Conservation (phyloP, 2,888 invertebrate species). For the Lasioglossum zephyrum region DNA sequence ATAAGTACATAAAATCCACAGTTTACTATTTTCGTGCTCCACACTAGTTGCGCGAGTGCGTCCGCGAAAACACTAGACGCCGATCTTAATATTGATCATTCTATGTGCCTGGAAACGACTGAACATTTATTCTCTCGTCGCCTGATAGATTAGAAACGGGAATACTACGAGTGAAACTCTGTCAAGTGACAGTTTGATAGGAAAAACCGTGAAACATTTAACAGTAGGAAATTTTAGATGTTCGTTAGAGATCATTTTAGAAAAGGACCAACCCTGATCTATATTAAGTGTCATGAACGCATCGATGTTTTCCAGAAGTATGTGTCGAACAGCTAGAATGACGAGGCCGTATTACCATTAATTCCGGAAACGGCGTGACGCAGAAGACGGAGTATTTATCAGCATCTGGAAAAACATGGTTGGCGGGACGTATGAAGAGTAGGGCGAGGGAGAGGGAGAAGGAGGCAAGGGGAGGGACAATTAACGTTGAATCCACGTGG, state of each 20-base stretch:
- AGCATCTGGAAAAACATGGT: conserved; percentile 10
- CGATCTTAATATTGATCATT: too few species aligned
- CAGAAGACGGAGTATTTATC: conserved; percentile 5
- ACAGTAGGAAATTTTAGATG: not conserved
- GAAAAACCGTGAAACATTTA: too few species aligned
- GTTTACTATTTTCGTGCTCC: not conserved
- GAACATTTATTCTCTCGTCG: not conserved
- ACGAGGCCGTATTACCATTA: not conserved
- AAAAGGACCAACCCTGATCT: not conserved
- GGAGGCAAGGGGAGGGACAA: not conserved
- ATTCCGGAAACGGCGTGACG: conserved; percentile 8
- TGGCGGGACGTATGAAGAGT: not conserved
- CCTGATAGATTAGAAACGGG: not conserved
- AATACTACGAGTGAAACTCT: not conserved
- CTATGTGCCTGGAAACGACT: not conserved
- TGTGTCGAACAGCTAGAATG: not conserved
- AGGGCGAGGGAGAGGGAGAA: not conserved
- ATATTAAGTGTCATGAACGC: not conserved
- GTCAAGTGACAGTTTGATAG: not conserved
- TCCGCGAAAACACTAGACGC: too few species aligned
- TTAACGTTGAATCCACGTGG: conserved; percentile 12
- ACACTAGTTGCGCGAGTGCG: too few species aligned
- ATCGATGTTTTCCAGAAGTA: not conserved
- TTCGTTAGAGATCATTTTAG: not conserved
- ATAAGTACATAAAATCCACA: not conserved